phyloP scores from a whole-genome alignment of 2,888 invertebrate species.

The Hypolimnas misippus region DNA sequence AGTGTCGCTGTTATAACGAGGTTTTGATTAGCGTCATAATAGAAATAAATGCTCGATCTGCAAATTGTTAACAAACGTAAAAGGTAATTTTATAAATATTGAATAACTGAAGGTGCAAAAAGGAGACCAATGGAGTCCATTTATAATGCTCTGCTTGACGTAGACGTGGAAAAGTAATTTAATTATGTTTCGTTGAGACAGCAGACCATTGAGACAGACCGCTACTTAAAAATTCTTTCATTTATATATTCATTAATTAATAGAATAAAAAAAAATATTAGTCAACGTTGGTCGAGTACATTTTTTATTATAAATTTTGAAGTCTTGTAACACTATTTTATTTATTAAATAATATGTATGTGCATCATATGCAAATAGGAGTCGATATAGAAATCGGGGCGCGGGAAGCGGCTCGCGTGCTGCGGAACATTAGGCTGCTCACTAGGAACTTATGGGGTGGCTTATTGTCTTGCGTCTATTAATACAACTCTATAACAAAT shows the following conservation, averaged over 20 bases:
- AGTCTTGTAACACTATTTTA: constrained; percentile 54
- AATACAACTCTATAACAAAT: constrained; percentile 62
- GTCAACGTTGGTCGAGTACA: too few species aligned
- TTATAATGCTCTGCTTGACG: constrained; percentile 62
- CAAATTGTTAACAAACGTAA: neutral
- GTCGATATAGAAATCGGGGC: constrained; percentile 62
- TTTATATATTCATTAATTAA: constrained; percentile 36
- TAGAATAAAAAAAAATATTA: neutral
- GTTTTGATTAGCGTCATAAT: neutral
- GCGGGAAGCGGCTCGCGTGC: constrained; percentile 65
- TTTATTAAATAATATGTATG: constrained; percentile 40
- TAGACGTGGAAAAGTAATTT: constrained; percentile 66
- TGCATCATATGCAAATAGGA: constrained; percentile 65
- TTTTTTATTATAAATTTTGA: too few species aligned
- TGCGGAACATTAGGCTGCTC: constrained; percentile 69
- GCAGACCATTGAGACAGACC: constrained; percentile 43
- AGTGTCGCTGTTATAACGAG: neutral
- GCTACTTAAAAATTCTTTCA: constrained; percentile 64
- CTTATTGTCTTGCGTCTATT: constrained; percentile 81
- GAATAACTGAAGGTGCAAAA: constrained; percentile 10
- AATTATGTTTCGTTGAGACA: constrained; percentile 59
- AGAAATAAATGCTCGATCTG: neutral
- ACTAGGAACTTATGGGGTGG: constrained; percentile 71
- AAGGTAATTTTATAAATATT: neutral
- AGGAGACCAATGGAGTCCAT: constrained; percentile 52